Conservation (phyloP, 2,888 invertebrate species). For the Caenorhabditis sp. region DNA sequence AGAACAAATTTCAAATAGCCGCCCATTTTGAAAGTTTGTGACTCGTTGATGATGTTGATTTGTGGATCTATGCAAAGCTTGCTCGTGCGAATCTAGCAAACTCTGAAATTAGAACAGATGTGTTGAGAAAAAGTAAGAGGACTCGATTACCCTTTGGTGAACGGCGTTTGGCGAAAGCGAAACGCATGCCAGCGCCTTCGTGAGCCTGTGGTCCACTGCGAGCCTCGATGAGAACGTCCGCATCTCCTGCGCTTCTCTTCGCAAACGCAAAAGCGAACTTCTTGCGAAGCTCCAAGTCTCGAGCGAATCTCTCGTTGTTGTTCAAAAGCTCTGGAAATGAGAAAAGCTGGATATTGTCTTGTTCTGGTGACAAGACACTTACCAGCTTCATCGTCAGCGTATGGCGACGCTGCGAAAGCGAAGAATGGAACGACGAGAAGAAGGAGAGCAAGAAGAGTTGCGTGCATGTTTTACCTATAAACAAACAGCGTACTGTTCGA, state of each 20-base stretch:
- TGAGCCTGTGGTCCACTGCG: constrained; percentile 51
- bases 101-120: constrained; percentile 30
- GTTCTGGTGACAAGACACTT: background rate
- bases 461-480: constrained; percentile 62
- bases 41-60: constrained; percentile 51
- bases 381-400: constrained; percentile 51
- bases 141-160: constrained; percentile 42
- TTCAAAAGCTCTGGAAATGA: constrained; percentile 43
- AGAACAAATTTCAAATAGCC: constrained; percentile 60
- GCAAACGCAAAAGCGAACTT: constrained; percentile 69
- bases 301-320: constrained; percentile 62
- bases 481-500: background rate
- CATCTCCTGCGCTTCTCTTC: constrained; percentile 54
- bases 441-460: constrained; percentile 49
- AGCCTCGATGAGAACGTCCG: constrained; percentile 57
- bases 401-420: constrained; percentile 31
- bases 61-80: constrained; percentile 56
- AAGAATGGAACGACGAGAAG: constrained; percentile 54
- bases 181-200: constrained; percentile 57
- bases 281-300: constrained; percentile 63
- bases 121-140: background rate
- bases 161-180: constrained; percentile 64
- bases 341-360: background rate
- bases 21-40: constrained; percentile 63
- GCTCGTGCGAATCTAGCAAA: constrained; percentile 66